Evolutionary conservation across 2,888 invertebrate genomes (phyloP).

Genomic region (Caenorhabditis doughertyi): DNA sequence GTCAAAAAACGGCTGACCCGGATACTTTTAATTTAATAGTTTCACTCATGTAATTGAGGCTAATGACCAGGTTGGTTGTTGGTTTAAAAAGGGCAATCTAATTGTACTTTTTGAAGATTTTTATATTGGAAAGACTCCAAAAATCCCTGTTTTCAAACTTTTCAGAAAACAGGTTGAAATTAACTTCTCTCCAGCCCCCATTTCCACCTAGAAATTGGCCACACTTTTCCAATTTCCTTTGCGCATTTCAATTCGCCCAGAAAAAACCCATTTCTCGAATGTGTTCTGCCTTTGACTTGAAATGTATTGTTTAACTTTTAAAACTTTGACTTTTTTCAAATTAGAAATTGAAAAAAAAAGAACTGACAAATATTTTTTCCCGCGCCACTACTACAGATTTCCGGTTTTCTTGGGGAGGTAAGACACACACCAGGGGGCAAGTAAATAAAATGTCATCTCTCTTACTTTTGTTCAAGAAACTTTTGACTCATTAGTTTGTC

Average conservation of each 20-base stretch:
- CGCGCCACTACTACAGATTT: neutral
- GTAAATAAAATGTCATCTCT: constrained; percentile 16
- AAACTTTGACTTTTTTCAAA: neutral
- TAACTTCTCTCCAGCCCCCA: no score
- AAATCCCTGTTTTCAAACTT: no score
- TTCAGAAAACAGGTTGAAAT: no score
- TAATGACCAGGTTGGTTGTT: no score
- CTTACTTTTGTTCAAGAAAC: neutral
- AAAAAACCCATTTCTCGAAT: neutral
- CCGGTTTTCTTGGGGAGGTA: constrained; percentile 16
- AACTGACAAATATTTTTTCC: constrained; percentile 4
- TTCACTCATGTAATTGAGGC: no score
- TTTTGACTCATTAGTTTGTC: constrained; percentile 4
- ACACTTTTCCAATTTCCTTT: constrained; percentile 2
- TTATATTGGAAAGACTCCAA: no score
- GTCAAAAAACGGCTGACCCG: no score
- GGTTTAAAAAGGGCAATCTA: no score
- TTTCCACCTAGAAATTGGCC: neutral
- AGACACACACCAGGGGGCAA: neutral
- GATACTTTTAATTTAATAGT: no score
- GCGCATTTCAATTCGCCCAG: neutral
- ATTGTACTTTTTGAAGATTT: no score
- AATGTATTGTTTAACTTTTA: neutral
- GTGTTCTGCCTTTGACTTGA: neutral
- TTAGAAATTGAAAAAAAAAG: neutral